phyloP scores from a whole-genome alignment of 2,888 invertebrate species.

The Ormyrus rosae region DNA sequence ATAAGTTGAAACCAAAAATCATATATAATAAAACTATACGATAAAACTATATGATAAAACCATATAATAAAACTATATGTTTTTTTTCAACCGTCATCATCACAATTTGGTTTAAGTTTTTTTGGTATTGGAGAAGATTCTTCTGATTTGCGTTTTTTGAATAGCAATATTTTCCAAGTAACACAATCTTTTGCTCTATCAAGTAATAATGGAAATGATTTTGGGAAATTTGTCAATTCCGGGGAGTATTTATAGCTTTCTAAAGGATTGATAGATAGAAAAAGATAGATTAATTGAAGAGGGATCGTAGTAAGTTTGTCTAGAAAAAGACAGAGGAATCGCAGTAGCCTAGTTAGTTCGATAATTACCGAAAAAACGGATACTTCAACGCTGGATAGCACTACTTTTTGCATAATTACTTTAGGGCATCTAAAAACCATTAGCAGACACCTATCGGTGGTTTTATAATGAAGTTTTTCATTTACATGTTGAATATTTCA shows the following conservation, averaged over 20 bases:
- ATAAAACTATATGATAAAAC: too few relatives aligned
- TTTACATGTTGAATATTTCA: too few relatives aligned
- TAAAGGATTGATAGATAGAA: background rate
- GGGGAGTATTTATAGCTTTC: background rate
- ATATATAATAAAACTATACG: too few relatives aligned
- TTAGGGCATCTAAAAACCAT: too few relatives aligned
- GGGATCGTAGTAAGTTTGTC: background rate
- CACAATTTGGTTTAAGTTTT: background rate
- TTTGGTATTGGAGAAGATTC: background rate
- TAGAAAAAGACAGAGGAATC: conserved; percentile 1
- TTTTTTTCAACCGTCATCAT: too few relatives aligned
- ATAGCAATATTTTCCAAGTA: background rate
- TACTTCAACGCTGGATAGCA: too few relatives aligned
- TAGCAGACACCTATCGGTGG: too few relatives aligned
- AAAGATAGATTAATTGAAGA: conserved; percentile 2
- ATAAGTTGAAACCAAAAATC: too few relatives aligned
- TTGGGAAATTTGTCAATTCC: background rate
- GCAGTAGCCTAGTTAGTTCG: background rate
- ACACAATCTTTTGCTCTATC: background rate
- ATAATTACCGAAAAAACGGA: too few relatives aligned
- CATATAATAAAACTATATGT: too few relatives aligned
- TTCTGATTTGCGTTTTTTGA: background rate
- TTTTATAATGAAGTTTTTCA: too few relatives aligned
- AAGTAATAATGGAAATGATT: background rate
- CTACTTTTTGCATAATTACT: too few relatives aligned